phyloP scores from a whole-genome alignment of 2,797 vertebrate species.

The Silurus aristotelis region DNA sequence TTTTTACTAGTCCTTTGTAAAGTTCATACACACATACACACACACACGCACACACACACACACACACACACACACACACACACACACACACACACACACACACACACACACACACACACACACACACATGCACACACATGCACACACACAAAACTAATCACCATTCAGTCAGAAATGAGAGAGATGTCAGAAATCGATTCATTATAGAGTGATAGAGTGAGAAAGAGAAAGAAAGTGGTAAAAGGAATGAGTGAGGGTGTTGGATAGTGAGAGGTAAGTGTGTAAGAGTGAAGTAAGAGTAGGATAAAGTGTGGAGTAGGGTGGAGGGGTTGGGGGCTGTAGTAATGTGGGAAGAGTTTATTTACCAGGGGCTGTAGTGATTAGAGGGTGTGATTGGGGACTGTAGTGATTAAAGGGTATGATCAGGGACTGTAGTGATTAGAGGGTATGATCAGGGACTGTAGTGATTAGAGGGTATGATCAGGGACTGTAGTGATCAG shows the following conservation, averaged over 20 bases:
- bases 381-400: too few species aligned
- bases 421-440: not conserved
- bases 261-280: not conserved
- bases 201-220: not conserved
- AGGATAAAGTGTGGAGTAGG: not conserved
- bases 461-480: not conserved
- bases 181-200: not conserved
- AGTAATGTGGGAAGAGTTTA: not conserved
- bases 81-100: not conserved
- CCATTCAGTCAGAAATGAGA: not conserved
- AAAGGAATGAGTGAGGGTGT: not conserved
- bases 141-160: not conserved
- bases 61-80: not conserved
- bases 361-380: not conserved
- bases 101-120: not conserved
- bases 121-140: too few species aligned
- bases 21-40: not conserved
- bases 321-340: not conserved
- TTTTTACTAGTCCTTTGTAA: not conserved
- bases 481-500: not conserved
- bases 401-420: not conserved
- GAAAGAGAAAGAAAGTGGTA: not conserved
- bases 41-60: not conserved
- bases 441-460: too few species aligned
- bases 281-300: not conserved